These are phyloP conservation scores for Neoniphon sammara DNA, from an alignment of 2,797 vertebrate genomes.

Conservation along the genomic window DNA sequence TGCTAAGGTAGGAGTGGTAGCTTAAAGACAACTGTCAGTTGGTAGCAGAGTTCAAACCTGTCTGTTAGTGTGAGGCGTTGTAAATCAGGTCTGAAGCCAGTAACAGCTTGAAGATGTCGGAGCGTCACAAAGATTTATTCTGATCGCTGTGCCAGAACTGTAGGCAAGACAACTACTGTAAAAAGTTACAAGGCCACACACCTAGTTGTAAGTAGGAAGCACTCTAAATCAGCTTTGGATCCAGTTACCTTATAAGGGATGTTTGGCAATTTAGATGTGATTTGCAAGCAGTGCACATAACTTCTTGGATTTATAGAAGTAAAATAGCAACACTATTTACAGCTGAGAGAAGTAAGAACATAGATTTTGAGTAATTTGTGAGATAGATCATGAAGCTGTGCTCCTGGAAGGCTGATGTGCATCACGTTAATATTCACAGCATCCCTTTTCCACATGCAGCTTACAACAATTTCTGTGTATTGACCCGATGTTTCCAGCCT, in stretches of 20 bases:
- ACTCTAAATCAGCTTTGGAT: constrained; percentile 50
- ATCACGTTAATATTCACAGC: constrained; percentile 3
- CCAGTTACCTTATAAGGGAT: constrained; percentile 11
- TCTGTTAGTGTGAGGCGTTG: constrained; percentile 16
- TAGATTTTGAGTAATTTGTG: too few species aligned
- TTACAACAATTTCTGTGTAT: background rate
- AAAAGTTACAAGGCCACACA: constrained; percentile 24
- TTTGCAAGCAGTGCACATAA: too few species aligned
- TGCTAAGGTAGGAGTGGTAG: too few species aligned
- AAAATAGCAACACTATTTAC: background rate
- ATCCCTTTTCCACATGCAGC: background rate
- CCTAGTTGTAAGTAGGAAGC: constrained; percentile 33
- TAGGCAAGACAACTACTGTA: constrained; percentile 11
- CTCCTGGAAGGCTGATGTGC: background rate
- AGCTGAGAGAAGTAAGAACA: background rate
- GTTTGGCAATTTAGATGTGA: constrained; percentile 7
- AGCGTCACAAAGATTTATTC: constrained; percentile 51
- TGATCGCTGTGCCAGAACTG: constrained; percentile 56
- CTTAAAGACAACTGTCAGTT: background rate
- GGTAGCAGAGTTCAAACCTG: constrained; percentile 2
- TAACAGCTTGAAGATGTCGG: constrained; percentile 13
- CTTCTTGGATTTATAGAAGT: too few species aligned
- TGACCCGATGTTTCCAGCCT: too few species aligned
- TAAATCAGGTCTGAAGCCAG: constrained; percentile 26
- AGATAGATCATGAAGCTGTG: background rate